These are phyloP conservation scores for Elachura formosa DNA, from an alignment of 2,113 vertebrate genomes.

Conservation along the genomic window DNA sequence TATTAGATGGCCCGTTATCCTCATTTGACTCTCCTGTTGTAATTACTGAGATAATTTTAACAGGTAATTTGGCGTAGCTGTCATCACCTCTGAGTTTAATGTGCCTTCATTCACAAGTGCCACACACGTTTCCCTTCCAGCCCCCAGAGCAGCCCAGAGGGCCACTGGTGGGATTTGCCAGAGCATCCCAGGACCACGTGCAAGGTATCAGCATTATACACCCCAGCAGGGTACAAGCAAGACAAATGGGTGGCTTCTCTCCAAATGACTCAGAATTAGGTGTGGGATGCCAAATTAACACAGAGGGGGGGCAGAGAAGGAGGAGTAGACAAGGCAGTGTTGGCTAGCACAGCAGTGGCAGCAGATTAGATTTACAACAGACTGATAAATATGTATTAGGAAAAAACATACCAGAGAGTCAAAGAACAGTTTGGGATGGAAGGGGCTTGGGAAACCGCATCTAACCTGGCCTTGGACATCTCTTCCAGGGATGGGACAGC, in stretches of 20 bases:
- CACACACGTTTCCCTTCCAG: not conserved
- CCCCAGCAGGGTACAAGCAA: not conserved
- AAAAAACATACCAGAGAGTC: not conserved
- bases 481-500: not conserved
- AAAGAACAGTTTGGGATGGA: not conserved
- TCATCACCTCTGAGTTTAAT: not conserved
- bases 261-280: not conserved
- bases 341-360: not conserved
- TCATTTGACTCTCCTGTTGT: not conserved
- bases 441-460: not conserved
- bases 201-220: rapidly evolving
- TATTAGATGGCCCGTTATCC: not conserved
- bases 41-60: not conserved
- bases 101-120: not conserved
- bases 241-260: not conserved
- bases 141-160: not conserved
- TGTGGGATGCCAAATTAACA: not conserved
- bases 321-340: not conserved
- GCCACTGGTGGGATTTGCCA: rapidly evolving
- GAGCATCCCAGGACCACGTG: not conserved
- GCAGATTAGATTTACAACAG: not conserved
- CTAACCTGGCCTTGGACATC: not conserved
- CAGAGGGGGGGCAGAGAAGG: not conserved
- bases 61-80: not conserved
- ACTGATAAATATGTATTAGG: rapidly evolving